Percentiles rank a stretch among this genome's conserved stretches.
Evolutionary conservation across 2,888 invertebrate genomes (phyloP).

Genomic region (Buathra laborator): DNA sequence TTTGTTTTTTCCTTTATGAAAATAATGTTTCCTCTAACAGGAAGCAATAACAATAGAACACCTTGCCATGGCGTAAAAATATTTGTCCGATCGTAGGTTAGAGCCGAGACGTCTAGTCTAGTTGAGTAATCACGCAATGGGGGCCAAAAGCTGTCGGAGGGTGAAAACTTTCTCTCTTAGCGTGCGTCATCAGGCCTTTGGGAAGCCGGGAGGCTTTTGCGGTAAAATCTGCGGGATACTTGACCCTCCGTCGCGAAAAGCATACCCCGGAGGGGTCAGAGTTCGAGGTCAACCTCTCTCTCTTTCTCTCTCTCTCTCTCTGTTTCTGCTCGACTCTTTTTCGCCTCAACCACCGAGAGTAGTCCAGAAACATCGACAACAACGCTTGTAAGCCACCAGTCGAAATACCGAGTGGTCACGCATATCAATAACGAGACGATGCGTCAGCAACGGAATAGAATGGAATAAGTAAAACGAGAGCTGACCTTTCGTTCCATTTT

Average conservation of each 20-base stretch:
- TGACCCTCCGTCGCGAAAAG: conserved; percentile 11
- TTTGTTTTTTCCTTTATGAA: too few species aligned
- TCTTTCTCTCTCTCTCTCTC: not conserved
- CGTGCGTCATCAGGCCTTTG: conserved; percentile 29
- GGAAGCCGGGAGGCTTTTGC: conserved; percentile 12
- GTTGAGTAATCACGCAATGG: not conserved
- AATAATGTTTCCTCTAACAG: not conserved
- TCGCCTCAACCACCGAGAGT: not conserved
- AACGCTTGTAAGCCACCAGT: not conserved
- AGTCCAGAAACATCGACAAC: not conserved
- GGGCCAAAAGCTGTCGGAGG: not conserved
- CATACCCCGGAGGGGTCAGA: conserved; percentile 11
- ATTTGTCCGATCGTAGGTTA: not conserved
- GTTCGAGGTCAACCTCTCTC: conserved; percentile 8
- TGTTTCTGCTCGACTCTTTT: not conserved
- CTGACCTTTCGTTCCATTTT: not conserved
- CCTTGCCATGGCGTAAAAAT: not conserved
- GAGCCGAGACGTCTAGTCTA: not conserved
- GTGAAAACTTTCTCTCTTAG: not conserved
- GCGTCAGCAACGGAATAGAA: not conserved
- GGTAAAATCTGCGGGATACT: conserved; percentile 24
- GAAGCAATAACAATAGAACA: not conserved
- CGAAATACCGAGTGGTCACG: not conserved
- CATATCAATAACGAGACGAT: not conserved
- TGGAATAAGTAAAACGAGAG: not conserved